Evolutionary conservation across 2,888 invertebrate species (phyloP).

Genomic region (Meliscaeva auricollis): DNA sequence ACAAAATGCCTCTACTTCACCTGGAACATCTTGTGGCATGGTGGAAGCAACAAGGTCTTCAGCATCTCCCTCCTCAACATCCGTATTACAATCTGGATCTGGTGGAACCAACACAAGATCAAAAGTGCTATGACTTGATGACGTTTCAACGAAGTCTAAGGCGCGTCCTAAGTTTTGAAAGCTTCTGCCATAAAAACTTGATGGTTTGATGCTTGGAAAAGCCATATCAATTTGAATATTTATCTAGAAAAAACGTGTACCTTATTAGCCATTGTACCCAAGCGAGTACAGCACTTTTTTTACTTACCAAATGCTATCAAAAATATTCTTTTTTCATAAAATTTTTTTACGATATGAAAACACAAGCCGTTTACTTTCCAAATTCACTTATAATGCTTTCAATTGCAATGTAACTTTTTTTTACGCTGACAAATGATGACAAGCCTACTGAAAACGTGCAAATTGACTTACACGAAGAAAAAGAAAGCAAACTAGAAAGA

Average conservation of each 20-base stretch:
- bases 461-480: constrained; percentile 4
- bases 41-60: no score
- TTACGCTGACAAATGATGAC: constrained; percentile 17
- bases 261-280: constrained; percentile 20
- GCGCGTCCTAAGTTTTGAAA: constrained; percentile 32
- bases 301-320: background rate
- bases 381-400: constrained; percentile 29
- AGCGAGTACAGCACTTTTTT: constrained; percentile 6
- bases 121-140: constrained; percentile 24
- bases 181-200: constrained; percentile 14
- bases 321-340: background rate
- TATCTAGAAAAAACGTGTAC: background rate
- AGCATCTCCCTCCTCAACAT: constrained; percentile 5
- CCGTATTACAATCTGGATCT: background rate
- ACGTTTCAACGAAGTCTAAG: constrained; percentile 31
- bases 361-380: constrained; percentile 8
- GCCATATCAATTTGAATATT: constrained; percentile 3
- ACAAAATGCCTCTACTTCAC: constrained; percentile 17
- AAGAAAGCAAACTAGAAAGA: constrained; percentile 16
- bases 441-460: background rate
- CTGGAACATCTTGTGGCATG: constrained; percentile 28
- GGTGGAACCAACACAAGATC: constrained; percentile 9
- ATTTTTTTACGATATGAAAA: constrained; percentile 13
- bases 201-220: background rate
- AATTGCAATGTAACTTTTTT: constrained; percentile 13